Conservation (phyloP, 2,113 vertebrate genomes). For the Chloebia gouldiae region DNA sequence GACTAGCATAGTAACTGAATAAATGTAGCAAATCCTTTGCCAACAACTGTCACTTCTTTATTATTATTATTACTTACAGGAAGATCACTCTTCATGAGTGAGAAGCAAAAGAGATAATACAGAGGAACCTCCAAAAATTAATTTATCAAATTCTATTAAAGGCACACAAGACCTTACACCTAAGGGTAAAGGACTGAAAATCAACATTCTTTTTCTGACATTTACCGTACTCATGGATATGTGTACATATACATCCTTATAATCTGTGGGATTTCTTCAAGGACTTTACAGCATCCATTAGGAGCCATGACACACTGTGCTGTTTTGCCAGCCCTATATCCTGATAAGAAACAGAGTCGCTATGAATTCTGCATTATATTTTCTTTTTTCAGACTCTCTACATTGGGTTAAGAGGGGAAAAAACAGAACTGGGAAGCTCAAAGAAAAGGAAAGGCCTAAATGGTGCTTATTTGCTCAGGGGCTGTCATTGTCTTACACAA, state of each 20-base stretch:
- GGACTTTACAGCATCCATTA: not conserved
- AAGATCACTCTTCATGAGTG: not conserved
- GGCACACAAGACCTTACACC: not conserved
- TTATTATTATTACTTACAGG: not conserved
- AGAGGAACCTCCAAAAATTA: not conserved
- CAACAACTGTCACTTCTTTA: not conserved
- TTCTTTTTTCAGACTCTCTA: not conserved
- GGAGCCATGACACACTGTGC: not conserved
- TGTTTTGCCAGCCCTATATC: not conserved
- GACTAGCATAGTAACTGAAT: not conserved
- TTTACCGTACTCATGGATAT: fast-evolving
- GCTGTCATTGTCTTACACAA: fast-evolving
- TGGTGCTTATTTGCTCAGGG: not conserved
- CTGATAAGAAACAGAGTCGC: not conserved
- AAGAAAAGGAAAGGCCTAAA: not conserved
- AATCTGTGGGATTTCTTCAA: not conserved
- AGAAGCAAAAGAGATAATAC: not conserved
- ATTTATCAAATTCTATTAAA: not conserved
- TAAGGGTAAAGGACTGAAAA: not conserved
- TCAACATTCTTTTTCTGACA: not conserved
- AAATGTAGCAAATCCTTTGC: not conserved
- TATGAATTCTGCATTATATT: not conserved
- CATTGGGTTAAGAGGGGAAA: not conserved
- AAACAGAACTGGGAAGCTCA: not conserved
- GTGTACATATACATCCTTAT: not conserved